Base-by-base conservation (phyloP, 2,797 vertebrate genomes). In the Scyliorhinus canicula region DNA sequence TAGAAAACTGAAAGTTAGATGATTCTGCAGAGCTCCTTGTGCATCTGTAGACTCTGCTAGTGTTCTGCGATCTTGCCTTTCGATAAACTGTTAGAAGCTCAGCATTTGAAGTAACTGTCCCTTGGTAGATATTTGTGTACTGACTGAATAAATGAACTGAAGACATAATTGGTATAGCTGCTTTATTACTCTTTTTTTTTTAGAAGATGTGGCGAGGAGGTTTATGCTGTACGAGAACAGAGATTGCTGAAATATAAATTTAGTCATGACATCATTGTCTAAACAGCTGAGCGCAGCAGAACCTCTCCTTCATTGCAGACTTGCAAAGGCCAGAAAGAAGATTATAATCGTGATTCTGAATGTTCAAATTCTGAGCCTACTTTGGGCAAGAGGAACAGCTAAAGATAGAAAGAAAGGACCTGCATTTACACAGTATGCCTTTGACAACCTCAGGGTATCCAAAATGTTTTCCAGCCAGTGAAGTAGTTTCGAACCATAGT, bases 41-140 rank as follows among this genome's bases (percentile, higher is more conserved):
- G 55, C 28, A 74, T 94, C 93, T 71, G 50, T 69, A 55, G 93
- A 52, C 14, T n/a, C 35, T 94, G 47, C 47, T 50, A 21, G 28
- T 6, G 65, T 94, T 71, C 35, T 94, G 28, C 12, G 44, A 94
- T 74, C 67, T 74, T 47, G 67, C 19, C 47, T 74, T 94, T 52
- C 6, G 93, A 94, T 94, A 71, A 94, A 52, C 47, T 74, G 93
- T 55, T 74, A 50, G 67, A 50, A 94, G 50, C 63, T 88, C 63
- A 44, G 91, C 31, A 9, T 50, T 8, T 55, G 67, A 94, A 28
- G 26, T 94, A 52, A 94, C 47, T 16, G n/a, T 94, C 65, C 67
- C 67, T 28, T 65, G 90, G 21, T 50, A 44, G 14, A 94, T 69
- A 28, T 55, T 28, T 74, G 31, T 90, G 44, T 50, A 35, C 26